Conservation (phyloP, 92 coral and sea anemone species). For the Palythoa grandiflora region DNA sequence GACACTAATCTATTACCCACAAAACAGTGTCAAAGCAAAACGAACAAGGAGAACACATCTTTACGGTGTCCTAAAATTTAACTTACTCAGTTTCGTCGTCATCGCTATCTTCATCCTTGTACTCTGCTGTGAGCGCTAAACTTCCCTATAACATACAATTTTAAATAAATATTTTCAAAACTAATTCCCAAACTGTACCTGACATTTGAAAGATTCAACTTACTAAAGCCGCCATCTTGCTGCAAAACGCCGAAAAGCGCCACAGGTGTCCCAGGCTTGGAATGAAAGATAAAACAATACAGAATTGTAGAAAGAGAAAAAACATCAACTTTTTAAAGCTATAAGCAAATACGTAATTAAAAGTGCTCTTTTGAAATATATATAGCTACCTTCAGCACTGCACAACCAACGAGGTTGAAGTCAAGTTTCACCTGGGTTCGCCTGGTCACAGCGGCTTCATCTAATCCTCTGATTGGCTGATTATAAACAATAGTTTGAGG, state of each 20-base stretch:
- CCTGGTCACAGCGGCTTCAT: too few relatives aligned
- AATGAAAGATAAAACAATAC: background rate
- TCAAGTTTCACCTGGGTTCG: too few relatives aligned
- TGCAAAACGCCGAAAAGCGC: slow-evolving; percentile 23
- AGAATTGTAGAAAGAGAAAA: too few relatives aligned
- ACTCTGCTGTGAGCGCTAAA: slow-evolving; percentile 72
- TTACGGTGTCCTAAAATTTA: slow-evolving; percentile 2
- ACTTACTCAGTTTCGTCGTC: slow-evolving; percentile 71
- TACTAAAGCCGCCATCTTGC: slow-evolving; percentile 85
- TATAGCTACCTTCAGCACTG: too few relatives aligned
- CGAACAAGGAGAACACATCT: background rate
- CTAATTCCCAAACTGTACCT: background rate
- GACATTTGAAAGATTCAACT: slow-evolving; percentile 16
- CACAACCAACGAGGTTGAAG: too few relatives aligned
- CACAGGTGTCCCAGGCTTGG: background rate
- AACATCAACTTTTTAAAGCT: too few relatives aligned
- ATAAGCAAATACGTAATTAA: too few relatives aligned
- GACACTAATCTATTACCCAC: too few relatives aligned
- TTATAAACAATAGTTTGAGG: too few relatives aligned
- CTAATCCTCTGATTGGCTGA: too few relatives aligned
- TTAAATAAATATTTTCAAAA: background rate
- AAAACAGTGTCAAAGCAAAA: background rate
- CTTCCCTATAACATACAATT: slow-evolving; percentile 53
- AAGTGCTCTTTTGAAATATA: too few relatives aligned
- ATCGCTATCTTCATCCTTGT: slow-evolving; percentile 80